Percentiles rank a stretch among this genome's conserved stretches.
phyloP scores from a whole-genome alignment of 2,113 vertebrate species.

The Uria aalge region DNA sequence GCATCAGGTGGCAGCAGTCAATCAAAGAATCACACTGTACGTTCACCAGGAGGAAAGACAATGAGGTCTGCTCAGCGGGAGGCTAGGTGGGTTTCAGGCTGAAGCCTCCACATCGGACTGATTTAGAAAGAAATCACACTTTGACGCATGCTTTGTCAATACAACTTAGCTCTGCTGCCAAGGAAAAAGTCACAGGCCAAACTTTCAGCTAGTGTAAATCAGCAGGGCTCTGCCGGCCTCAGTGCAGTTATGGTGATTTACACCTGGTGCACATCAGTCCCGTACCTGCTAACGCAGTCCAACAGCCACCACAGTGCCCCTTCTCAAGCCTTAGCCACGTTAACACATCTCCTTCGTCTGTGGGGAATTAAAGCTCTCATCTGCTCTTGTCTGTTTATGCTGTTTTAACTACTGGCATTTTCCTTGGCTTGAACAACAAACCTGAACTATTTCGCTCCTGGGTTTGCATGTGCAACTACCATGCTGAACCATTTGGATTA shows the following conservation, averaged over 20 bases:
- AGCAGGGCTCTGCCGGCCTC: neutral
- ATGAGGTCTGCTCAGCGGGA: slow-evolving; percentile 48
- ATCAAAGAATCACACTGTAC: slow-evolving; percentile 73
- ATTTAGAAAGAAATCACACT: slow-evolving; percentile 17
- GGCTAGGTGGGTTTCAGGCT: slow-evolving; percentile 49
- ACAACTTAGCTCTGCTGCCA: neutral
- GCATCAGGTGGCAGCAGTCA: slow-evolving; percentile 86
- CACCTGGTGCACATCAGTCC: neutral
- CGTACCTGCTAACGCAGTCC: fast-evolving
- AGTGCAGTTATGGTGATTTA: neutral
- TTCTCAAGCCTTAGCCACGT: neutral
- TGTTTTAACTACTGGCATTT: slow-evolving; percentile 36
- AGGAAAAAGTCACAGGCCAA: neutral
- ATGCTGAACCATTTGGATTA: neutral
- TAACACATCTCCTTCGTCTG: neutral
- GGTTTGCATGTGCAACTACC: slow-evolving; percentile 8
- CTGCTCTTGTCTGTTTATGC: slow-evolving; percentile 42
- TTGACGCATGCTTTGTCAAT: neutral
- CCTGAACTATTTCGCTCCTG: slow-evolving; percentile 29
- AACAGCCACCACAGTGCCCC: neutral
- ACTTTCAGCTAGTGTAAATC: neutral
- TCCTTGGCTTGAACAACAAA: slow-evolving; percentile 34
- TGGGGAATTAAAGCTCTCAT: slow-evolving; percentile 20
- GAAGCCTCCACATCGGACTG: neutral
- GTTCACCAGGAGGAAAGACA: slow-evolving; percentile 74